These are phyloP conservation scores for Caligus rogercresseyi DNA, from an alignment of 1,140 invertebrate genomes.

Conservation along the genomic window DNA sequence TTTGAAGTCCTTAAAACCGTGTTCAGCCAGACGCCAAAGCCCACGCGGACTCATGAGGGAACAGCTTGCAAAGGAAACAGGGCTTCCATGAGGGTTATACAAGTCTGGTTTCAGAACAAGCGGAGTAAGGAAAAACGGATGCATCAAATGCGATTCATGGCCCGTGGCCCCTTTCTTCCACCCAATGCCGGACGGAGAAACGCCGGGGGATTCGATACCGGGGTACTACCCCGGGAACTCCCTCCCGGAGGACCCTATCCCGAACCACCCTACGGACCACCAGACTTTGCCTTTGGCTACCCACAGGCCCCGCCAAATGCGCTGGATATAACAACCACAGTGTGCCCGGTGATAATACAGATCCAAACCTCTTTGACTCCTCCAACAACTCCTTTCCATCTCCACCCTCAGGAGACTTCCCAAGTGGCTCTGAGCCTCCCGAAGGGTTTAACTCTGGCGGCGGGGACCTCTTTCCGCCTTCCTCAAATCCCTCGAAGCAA, in stretches of 20 bases:
- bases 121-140: constrained; percentile 39
- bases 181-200: constrained; percentile 5
- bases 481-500: too few species aligned
- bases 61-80: constrained; percentile 95
- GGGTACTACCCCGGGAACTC: not conserved
- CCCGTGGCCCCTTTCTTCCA: constrained; percentile 46
- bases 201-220: not conserved
- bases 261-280: not conserved
- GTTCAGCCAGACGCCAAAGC: constrained; percentile 93
- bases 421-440: too few species aligned
- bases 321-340: not conserved
- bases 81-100: constrained; percentile 95
- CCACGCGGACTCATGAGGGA: constrained; percentile 92
- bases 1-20: constrained; percentile 86
- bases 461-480: too few species aligned
- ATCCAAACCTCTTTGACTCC: not conserved
- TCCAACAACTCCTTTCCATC: constrained; percentile 4
- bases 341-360: not conserved
- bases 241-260: not conserved
- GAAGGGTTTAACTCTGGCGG: too few species aligned
- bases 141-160: constrained; percentile 71
- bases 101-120: constrained; percentile 54
- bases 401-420: not conserved
- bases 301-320: not conserved
- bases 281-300: not conserved